Conservation (phyloP, 2,797 vertebrate genomes). For the Malurus splendens region DNA sequence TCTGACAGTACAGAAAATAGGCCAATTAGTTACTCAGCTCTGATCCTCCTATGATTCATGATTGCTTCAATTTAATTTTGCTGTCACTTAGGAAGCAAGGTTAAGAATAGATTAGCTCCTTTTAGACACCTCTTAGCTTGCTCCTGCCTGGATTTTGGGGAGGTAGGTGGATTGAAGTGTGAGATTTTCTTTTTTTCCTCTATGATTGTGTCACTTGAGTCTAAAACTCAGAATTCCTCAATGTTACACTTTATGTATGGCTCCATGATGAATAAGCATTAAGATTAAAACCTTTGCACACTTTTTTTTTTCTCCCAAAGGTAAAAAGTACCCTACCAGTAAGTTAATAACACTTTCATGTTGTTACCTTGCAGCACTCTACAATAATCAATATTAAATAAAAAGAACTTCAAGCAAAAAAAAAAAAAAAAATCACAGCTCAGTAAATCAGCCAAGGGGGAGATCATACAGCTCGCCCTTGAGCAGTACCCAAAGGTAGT, state of each 20-base stretch:
- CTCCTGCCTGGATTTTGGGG: conserved; percentile 4
- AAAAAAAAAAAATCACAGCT: not conserved
- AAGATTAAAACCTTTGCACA: conserved; percentile 18
- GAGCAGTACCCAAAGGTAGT: not conserved
- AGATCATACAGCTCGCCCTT: not conserved
- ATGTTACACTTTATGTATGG: not conserved
- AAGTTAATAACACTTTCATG: conserved; percentile 5
- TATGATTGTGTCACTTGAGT: not conserved
- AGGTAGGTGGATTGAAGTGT: not conserved
- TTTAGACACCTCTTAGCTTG: conserved; percentile 49
- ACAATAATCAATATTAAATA: conserved; percentile 42
- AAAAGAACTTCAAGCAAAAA: not conserved
- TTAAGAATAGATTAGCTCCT: conserved; percentile 71
- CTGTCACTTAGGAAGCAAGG: conserved; percentile 67
- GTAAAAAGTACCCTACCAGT: not conserved
- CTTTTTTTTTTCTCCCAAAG: not conserved
- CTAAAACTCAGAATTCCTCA: conserved; percentile 27
- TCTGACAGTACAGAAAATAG: conserved; percentile 78
- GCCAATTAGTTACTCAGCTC: conserved; percentile 74
- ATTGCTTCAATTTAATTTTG: conserved; percentile 76
- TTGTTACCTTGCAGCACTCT: not conserved
- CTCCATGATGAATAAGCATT: no score
- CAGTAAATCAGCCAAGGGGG: not conserved
- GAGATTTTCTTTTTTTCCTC: not conserved
- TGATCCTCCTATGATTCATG: conserved; percentile 62